phyloP scores from a whole-genome alignment of 2,797 vertebrate species.

The Pseudopleuronectes americanus region DNA sequence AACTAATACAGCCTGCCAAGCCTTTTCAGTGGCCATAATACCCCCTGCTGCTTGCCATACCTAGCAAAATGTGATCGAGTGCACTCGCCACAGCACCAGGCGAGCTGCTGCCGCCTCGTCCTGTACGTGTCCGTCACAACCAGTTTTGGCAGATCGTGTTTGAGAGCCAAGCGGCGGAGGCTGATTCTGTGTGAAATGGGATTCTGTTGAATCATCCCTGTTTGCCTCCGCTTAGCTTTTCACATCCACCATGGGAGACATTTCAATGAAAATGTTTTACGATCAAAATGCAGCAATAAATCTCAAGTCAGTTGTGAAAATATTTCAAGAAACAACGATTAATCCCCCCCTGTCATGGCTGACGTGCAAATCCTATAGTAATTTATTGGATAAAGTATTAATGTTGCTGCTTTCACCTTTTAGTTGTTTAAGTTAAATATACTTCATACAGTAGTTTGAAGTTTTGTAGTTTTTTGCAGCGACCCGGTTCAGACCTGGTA shows the following conservation, averaged over 20 bases:
- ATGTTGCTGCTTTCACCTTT: neutral
- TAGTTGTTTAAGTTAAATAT: neutral
- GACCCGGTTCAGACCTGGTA: too few relatives aligned
- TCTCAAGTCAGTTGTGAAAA: neutral
- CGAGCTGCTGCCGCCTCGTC: neutral
- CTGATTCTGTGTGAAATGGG: neutral
- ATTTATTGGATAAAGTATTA: neutral
- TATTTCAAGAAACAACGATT: neutral
- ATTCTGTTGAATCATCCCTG: neutral
- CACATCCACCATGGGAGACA: neutral
- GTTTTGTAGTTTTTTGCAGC: too few relatives aligned
- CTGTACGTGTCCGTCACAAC: conserved; percentile 26
- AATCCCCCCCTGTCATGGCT: neutral
- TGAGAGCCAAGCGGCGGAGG: neutral
- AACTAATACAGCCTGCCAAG: conserved; percentile 47
- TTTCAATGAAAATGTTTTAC: neutral
- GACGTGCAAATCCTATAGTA: neutral
- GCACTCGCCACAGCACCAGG: neutral
- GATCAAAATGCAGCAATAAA: neutral
- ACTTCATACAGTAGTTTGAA: neutral
- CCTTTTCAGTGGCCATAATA: conserved; percentile 15
- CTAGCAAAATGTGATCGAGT: conserved; percentile 44
- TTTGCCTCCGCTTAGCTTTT: neutral
- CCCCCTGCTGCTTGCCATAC: conserved; percentile 38
- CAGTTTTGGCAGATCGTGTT: conserved; percentile 20